Percentiles rank a stretch among this genome's conserved stretches.
Conservation (phyloP, 2,888 invertebrate species). For the Platycheirus rosarum region DNA sequence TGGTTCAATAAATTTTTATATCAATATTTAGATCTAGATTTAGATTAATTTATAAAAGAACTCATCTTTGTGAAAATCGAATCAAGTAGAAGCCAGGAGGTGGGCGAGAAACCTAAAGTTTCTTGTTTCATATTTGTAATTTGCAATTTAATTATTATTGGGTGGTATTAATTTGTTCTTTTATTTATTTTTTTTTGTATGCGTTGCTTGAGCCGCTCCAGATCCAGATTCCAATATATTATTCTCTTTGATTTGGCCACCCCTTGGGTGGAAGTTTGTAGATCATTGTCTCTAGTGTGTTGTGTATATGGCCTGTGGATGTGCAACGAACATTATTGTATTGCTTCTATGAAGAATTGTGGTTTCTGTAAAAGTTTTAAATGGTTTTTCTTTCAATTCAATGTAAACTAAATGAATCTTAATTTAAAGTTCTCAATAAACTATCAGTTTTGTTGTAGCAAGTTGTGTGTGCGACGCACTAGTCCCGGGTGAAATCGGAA, state of each 20-base stretch:
- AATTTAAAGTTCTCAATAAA: conserved; percentile 71
- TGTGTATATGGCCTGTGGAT: neutral
- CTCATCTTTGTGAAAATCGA: conserved; percentile 20
- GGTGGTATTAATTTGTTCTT: conserved; percentile 58
- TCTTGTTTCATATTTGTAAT: conserved; percentile 51
- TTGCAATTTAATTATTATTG: conserved; percentile 64
- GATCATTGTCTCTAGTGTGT: conserved; percentile 25
- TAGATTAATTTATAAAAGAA: too few relatives aligned
- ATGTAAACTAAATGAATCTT: conserved; percentile 74
- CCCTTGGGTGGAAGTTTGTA: conserved; percentile 52
- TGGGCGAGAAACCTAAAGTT: conserved; percentile 29
- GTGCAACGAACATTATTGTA: conserved; percentile 75
- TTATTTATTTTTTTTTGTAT: conserved; percentile 59
- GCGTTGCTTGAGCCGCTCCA: conserved; percentile 40
- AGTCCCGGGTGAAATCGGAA: conserved; percentile 20
- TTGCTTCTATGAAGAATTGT: conserved; percentile 79
- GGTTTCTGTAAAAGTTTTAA: conserved; percentile 81
- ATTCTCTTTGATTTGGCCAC: conserved; percentile 63
- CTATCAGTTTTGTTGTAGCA: conserved; percentile 62
- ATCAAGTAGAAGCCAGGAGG: conserved; percentile 29
- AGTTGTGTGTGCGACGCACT: conserved; percentile 40
- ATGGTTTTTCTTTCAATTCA: conserved; percentile 78
- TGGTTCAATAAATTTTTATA: conserved; percentile 69
- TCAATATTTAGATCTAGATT: conserved; percentile 74
- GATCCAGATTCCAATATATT: conserved; percentile 12